Evolutionary conservation across 1,140 invertebrate species (phyloP).

Genomic region (Orchestia grillus): DNA sequence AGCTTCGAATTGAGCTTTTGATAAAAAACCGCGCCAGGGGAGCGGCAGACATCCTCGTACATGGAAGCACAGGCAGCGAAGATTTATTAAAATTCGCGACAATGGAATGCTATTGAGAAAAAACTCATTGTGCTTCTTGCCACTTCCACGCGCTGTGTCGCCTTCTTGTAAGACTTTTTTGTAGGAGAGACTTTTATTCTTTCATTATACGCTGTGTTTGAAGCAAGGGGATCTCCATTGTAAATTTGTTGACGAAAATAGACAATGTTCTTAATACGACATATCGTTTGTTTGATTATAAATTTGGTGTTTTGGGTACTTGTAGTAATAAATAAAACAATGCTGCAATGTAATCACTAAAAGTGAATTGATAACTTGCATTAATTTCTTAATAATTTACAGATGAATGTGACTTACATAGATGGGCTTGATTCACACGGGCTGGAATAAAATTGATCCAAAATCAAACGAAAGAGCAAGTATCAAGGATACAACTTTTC

Average conservation of each 20-base stretch:
- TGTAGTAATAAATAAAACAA: no score
- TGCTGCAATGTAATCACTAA: no score
- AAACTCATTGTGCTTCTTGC: neutral
- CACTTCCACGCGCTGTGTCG: neutral
- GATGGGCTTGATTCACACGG: no score
- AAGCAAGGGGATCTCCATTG: neutral
- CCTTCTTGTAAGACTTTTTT: neutral
- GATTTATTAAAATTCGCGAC: neutral
- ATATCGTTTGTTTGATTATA: neutral
- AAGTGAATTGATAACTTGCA: no score
- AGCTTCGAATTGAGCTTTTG: neutral
- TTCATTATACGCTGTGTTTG: neutral
- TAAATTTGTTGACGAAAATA: neutral
- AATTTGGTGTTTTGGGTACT: neutral
- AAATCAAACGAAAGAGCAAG: no score
- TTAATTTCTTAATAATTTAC: no score
- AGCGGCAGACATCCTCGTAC: neutral
- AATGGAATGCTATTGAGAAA: neutral
- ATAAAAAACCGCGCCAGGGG: neutral
- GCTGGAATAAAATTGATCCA: no score
- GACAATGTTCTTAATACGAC: neutral
- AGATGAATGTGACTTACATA: no score
- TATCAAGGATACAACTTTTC: no score
- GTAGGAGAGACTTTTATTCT: neutral
- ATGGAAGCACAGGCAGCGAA: neutral